Base-by-base conservation (phyloP, 2,113 vertebrate species). In the Spilogale gracilis region DNA sequence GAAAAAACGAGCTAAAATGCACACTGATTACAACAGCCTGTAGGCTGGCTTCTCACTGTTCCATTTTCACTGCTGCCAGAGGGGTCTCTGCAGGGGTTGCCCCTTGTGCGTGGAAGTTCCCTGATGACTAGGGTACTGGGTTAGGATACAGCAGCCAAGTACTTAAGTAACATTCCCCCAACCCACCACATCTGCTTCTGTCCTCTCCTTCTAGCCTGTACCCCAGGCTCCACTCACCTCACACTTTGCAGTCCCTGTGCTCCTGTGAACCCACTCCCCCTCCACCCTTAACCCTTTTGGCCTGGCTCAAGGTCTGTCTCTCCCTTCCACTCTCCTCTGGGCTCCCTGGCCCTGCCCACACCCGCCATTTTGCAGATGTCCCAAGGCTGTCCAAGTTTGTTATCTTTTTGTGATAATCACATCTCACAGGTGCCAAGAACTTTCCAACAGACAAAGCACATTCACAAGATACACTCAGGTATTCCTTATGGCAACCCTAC, bases 161-260 rank as follows among this genome's bases (percentile, higher is more conserved):
- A 38, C 85, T 23, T 65, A 13, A 50, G 32, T 9, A 25, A 23
- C 23, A 61, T 9, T 27, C 25, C 25, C 61, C 25, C 1, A 2
- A 27, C 30, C 30, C 12, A 2, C 50, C n/a, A 23, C 3, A 1
- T 5, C 54, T 50, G 52, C 13, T 56, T 60, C 73, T 38, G 12
- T 52, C 56, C 23, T 45, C 30, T 27, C n/a, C 63, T 81, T 82
- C 43, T 9, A 58, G 87, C 67, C 21, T 5, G 9, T 3, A 78
- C 21, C n/a, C 82, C 30, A 10, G 25, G 60, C 20, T 61, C 45
- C 18, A 1, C 38, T 52, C 30, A 21, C 54, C 9, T 1, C 2
- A 10, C 2, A 52, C 43, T n/a, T 16, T 25, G 30, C 5, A 27
- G 0, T 13, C 56, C 1, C 48, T 2, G 1, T 6, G 82, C 38